A percentile compares a stretch with the other conserved stretches of the same genome.
Conservation (phyloP, 2,888 invertebrate genomes). For the Aphidius colemani region DNA sequence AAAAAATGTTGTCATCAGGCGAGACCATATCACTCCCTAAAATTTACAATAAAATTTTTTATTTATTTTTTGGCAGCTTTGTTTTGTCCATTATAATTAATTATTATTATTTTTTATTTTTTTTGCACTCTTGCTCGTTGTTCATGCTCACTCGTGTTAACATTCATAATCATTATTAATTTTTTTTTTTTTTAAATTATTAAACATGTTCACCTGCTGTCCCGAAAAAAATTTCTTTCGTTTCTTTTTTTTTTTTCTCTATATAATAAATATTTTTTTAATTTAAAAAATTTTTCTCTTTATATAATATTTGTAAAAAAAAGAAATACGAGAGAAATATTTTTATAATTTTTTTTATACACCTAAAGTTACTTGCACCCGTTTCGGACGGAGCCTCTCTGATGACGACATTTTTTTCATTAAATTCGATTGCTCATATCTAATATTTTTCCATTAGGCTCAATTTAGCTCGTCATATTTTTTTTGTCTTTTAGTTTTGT, state of each 20-base stretch:
- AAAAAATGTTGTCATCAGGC: slow-evolving; percentile 53
- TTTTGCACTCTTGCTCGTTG: slow-evolving; percentile 28
- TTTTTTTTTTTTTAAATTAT: slow-evolving; percentile 22
- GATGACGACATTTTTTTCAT: slow-evolving; percentile 45
- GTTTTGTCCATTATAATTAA: neutral
- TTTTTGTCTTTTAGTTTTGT: slow-evolving; percentile 23
- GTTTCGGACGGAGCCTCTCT: slow-evolving; percentile 54
- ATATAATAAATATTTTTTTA: slow-evolving; percentile 48
- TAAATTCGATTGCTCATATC: slow-evolving; percentile 39
- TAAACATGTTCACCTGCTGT: slow-evolving; percentile 28
- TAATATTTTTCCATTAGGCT: slow-evolving; percentile 32
- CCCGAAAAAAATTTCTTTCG: slow-evolving; percentile 29
- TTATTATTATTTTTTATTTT: slow-evolving; percentile 15
- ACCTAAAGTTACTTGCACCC: slow-evolving; percentile 57
- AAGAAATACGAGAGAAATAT: slow-evolving; percentile 49
- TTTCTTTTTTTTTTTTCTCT: slow-evolving; percentile 21
- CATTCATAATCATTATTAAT: slow-evolving; percentile 27
- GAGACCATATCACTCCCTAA: slow-evolving; percentile 50
- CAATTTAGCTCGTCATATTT: slow-evolving; percentile 25
- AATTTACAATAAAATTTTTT: slow-evolving; percentile 48
- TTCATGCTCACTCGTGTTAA: slow-evolving; percentile 26
- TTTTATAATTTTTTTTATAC: slow-evolving; percentile 49
- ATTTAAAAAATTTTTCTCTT: slow-evolving; percentile 53
- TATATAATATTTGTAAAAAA: slow-evolving; percentile 44
- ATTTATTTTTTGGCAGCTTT: slow-evolving; percentile 27